Evolutionary conservation across 2,797 vertebrate species (phyloP).

Genomic region (Petrocephalus sullivani): DNA sequence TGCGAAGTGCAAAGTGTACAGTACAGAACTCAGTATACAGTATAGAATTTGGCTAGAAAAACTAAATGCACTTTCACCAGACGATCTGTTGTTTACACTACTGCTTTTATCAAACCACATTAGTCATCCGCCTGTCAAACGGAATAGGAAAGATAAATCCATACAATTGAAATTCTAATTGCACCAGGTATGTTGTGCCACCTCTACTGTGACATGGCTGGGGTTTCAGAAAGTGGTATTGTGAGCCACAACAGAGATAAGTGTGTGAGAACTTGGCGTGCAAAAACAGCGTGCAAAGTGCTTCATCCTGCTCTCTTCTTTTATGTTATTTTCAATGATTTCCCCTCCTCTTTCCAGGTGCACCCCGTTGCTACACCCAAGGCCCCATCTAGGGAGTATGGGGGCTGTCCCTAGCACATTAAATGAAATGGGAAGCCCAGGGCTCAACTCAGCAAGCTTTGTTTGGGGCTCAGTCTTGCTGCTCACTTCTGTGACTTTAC

Average conservation of each 20-base stretch:
- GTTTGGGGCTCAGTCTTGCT: background rate
- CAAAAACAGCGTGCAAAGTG: background rate
- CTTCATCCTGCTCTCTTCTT: background rate
- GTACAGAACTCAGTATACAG: background rate
- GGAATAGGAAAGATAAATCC: conserved; percentile 61
- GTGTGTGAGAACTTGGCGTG: background rate
- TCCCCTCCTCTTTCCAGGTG: background rate
- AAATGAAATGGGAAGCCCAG: background rate
- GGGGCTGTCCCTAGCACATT: background rate
- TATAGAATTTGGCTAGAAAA: background rate
- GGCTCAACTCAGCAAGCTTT: background rate
- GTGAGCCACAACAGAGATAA: background rate
- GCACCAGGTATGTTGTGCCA: conserved; percentile 62
- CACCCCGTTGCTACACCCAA: background rate
- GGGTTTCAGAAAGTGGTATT: background rate
- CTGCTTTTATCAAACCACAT: conserved; percentile 52
- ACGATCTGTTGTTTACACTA: background rate
- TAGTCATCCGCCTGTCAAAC: conserved; percentile 68
- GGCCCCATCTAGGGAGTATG: background rate
- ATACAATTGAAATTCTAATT: conserved; percentile 75
- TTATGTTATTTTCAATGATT: background rate
- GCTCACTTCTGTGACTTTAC: background rate
- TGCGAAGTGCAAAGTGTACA: background rate
- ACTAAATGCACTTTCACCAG: background rate
- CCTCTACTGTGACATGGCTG: conserved; percentile 32